Evolutionary conservation across 2,113 vertebrate species (phyloP), one percentile per base, ranked within the genome.

Genomic region (Lepisosteus osseus): DNA sequence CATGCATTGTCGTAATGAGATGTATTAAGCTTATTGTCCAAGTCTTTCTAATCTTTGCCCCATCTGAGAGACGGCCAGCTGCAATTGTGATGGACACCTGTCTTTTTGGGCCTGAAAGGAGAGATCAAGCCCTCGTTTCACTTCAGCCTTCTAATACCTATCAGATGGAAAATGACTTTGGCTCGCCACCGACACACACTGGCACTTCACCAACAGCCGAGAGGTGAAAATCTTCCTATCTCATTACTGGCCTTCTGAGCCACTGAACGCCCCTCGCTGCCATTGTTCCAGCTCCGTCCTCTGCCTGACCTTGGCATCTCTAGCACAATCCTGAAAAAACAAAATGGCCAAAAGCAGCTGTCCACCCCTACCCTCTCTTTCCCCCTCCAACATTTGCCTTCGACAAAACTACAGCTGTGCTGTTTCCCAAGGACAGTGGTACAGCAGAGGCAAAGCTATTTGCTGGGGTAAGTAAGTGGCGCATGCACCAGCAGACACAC

Each of bases 11-110:
- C 29, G 29, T 29, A 29, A 29, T 29, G 29, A 29, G 29, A 29
- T 29, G 29, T 29, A 29, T 65, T 79, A 86, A 86, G 83, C 86
- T 80, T 57, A 79, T 83, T 83, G 79, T 40, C 2, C 54, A 68
- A 82, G 80, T 81, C 72, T 87, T 78, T 85, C 88, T 79, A 86
- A 90, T 84, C 77, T 61, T 79, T 79, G 85, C 82, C 78, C 63
- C 54, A 64, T 73, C 76, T 86, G 83, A 87, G 80, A 78, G 44
- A 81, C 79, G 6, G 7, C 56, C 56, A 59, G 56, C 56, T 59
- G 56, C 56, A 59, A 12, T 8, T 13, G 56, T 14, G 56, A 59
- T 59, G 56, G 56, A 54, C 67, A 41, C 5, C 54, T 54, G 66
- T 67, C 65, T 15, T 6, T 6, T 17, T 40, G 47, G 7, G 54